Base-by-base conservation (phyloP, 2,888 invertebrate genomes). In the Phlogophora meticulosa region DNA sequence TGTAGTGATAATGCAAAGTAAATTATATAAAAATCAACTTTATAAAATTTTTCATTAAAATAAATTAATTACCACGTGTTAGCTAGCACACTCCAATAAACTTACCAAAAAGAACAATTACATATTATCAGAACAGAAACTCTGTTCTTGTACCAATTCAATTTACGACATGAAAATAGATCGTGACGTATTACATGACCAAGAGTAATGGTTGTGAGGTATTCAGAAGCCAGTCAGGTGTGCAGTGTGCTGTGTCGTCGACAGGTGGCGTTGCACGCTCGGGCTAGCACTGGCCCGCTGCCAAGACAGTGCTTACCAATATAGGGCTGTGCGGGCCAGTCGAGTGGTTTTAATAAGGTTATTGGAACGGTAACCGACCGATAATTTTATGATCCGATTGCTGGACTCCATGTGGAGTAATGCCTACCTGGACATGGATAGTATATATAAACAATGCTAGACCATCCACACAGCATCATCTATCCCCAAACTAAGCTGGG, bases 231-330 rank as follows among this genome's bases (percentile, higher is more conserved):
- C n/a, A 32, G 57, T 51, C 52, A 63, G 69, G 61, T 66, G 76
- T 62, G 45, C 34, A 42, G 13, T 52, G 59, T 43, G 42, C 28
- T 45, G 59, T 52, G 45, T 70, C 48, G 32, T 28, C 63, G 53
- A 56, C 77, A 80, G 77, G 73, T 80, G 68, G 61, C 63, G 55
- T 2, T 59, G 52, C 46, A 49, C 40, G 62, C 61, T 46, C 65
- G 46, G 55, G 28, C 42, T 46, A 24, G 15, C 40, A 32, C 32
- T 80, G 83, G 80, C 77, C 11, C 32, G 11, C 28, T 62, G 83
- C 80, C 83, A 82, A 61, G 52, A 55, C 49, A 40, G 28, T 10
- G n/a, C 22, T 49, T 10, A 53, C 57, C 38, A 17, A 57, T 28
- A 28, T 28, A 73, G 80, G 80, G 73, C 51, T 80, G 77, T 38